Evolutionary conservation across 2,888 invertebrate species (phyloP).

Genomic region (Pemphredon lugubris): DNA sequence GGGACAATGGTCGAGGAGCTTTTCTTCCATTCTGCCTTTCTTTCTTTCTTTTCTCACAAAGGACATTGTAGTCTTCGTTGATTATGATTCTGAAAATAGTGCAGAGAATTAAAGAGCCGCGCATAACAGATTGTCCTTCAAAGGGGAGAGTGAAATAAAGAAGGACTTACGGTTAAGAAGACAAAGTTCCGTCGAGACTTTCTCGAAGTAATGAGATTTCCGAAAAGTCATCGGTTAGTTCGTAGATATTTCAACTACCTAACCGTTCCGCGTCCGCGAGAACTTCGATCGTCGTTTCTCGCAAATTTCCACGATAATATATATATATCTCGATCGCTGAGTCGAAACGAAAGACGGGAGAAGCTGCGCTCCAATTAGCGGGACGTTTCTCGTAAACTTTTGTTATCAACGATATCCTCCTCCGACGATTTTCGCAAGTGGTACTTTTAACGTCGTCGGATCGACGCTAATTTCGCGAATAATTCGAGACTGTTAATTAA

Average conservation of each 20-base stretch:
- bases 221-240: background rate
- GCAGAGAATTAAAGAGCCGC: constrained; percentile 23
- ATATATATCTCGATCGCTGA: constrained; percentile 20
- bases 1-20: constrained; percentile 13
- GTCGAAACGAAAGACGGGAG: background rate
- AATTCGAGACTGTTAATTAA: background rate
- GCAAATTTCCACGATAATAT: background rate
- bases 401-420: background rate
- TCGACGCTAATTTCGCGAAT: background rate
- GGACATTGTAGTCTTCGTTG: constrained; percentile 24
- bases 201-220: background rate
- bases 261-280: too few relatives aligned
- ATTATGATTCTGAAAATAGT: constrained; percentile 28
- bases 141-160: background rate
- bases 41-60: constrained; percentile 28
- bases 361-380: too few relatives aligned
- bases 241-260: too few relatives aligned
- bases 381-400: too few relatives aligned
- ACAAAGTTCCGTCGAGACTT: background rate
- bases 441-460: background rate
- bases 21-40: constrained; percentile 17
- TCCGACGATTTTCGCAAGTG: background rate
- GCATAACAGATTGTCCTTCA: constrained; percentile 10
- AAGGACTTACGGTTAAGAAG: background rate
- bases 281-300: background rate